Evolutionary conservation across 2,888 invertebrate species (phyloP).

Genomic region (Trissoscelio sp.): DNA sequence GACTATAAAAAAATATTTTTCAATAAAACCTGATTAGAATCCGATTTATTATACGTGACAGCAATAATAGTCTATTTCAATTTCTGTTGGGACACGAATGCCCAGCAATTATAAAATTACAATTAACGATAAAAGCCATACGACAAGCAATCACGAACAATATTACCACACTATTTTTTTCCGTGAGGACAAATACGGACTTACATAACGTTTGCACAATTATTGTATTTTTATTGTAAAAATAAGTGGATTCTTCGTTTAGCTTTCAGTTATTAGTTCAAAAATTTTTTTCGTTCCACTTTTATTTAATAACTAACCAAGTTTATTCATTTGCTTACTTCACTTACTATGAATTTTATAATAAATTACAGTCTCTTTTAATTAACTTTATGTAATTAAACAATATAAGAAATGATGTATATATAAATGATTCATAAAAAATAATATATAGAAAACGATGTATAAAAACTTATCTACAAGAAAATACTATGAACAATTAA

Average conservation of each 20-base stretch:
- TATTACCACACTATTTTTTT: conserved; percentile 44
- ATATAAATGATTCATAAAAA: too few species aligned
- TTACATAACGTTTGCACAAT: conserved; percentile 28
- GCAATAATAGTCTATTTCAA: conserved; percentile 20
- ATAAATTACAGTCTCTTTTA: too few species aligned
- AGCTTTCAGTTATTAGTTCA: conserved; percentile 4
- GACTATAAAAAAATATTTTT: too few species aligned
- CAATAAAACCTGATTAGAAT: too few species aligned
- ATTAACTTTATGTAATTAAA: too few species aligned
- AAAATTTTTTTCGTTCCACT: background rate
- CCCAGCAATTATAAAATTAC: conserved; percentile 37
- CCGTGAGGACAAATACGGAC: conserved; percentile 13
- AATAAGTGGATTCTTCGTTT: conserved; percentile 18
- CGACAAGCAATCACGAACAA: conserved; percentile 43
- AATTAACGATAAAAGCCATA: conserved; percentile 32
- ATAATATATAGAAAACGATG: too few species aligned
- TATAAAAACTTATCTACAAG: too few species aligned
- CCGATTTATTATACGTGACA: background rate
- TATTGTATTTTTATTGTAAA: conserved; percentile 36
- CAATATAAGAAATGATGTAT: too few species aligned
- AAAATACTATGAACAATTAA: too few species aligned
- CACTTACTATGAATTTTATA: too few species aligned
- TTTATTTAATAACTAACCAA: background rate
- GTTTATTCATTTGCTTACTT: too few species aligned
- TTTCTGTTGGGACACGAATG: conserved; percentile 16